Evolutionary conservation across 2,888 invertebrate species (phyloP).

Genomic region (Tenodera sinensis): DNA sequence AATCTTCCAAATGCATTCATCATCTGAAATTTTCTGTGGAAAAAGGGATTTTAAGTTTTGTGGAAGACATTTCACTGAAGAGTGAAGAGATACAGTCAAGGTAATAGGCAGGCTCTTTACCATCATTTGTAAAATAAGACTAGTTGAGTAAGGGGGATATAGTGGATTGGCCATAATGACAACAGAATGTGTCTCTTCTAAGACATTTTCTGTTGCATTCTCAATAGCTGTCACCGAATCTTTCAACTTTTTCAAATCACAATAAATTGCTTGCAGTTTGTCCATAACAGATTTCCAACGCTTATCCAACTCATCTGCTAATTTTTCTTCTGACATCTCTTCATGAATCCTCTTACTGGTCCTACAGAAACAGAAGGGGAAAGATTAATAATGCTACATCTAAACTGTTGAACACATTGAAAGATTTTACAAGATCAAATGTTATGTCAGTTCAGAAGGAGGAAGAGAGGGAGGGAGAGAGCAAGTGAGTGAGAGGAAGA

Average conservation of each 20-base stretch:
- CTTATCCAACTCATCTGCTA: background rate
- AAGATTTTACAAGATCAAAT: no score
- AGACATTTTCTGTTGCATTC: background rate
- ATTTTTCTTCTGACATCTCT: background rate
- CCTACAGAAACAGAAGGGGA: background rate
- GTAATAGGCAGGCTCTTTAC: background rate
- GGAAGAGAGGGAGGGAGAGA: no score
- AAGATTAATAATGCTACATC: background rate
- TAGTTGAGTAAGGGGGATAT: conserved; percentile 6
- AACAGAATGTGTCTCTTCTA: background rate
- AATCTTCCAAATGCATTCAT: background rate
- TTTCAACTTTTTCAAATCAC: background rate
- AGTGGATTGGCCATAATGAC: conserved; percentile 9
- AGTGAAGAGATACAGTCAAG: background rate
- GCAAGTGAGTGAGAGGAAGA: no score
- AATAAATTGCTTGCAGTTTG: background rate
- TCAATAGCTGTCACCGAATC: background rate
- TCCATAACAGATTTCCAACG: conserved; percentile 11
- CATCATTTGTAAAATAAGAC: background rate
- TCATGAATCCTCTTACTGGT: background rate
- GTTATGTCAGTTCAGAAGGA: no score
- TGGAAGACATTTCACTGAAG: background rate
- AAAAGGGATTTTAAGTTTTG: background rate
- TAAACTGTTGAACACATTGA: background rate
- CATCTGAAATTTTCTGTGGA: background rate